phyloP scores from a whole-genome alignment of 2,797 vertebrate genomes.

The Crax fasciolata region DNA sequence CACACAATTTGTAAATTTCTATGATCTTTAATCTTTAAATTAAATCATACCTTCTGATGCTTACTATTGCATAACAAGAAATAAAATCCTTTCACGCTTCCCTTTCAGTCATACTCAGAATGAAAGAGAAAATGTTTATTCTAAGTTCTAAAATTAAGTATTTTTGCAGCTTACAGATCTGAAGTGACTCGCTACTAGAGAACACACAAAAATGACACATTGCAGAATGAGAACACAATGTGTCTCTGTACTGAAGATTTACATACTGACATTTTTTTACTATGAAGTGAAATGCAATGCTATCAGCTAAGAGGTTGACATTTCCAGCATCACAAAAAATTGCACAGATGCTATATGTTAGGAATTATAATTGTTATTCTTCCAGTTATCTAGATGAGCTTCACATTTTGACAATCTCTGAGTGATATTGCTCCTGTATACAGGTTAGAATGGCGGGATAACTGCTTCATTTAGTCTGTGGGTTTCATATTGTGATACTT shows the following conservation, averaged over 20 bases:
- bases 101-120: not conserved
- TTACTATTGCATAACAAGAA: not conserved
- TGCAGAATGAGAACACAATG: not conserved
- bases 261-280: not conserved
- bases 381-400: not conserved
- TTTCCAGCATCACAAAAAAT: not conserved
- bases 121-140: not conserved
- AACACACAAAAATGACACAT: not conserved
- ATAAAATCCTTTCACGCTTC: rapidly evolving
- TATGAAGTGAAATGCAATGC: not conserved
- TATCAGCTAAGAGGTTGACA: not conserved
- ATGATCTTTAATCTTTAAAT: not conserved
- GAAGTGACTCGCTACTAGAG: not conserved
- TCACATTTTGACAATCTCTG: not conserved
- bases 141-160: not conserved
- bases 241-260: not conserved
- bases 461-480: not conserved
- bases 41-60: not conserved
- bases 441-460: not conserved
- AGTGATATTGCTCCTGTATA: not conserved
- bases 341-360: not conserved
- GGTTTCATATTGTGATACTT: not conserved
- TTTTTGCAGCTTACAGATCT: not conserved
- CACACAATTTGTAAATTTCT: not conserved
- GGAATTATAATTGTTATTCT: not conserved